These are phyloP conservation scores for Discoglossus pictus DNA, from an alignment of 2,797 vertebrate species.

Conservation along the genomic window DNA sequence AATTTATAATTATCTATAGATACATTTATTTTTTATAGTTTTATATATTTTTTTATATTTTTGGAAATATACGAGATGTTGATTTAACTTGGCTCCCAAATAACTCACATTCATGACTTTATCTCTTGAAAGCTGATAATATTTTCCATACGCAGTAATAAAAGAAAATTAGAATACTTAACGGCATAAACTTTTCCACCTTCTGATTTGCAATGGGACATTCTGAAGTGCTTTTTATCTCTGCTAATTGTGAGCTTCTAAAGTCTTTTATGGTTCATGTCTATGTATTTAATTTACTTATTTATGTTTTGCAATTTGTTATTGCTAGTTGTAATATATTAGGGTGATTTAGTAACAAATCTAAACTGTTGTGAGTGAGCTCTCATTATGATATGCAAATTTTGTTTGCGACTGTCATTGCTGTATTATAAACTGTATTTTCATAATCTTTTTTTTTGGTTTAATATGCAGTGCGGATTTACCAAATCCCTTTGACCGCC, in stretches of 20 bases:
- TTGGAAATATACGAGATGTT: background rate
- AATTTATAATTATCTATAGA: constrained; percentile 17
- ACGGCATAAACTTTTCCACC: constrained; percentile 17
- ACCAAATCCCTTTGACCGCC: constrained; percentile 34
- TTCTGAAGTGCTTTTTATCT: constrained; percentile 21
- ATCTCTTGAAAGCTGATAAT: constrained; percentile 5
- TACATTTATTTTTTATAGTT: background rate
- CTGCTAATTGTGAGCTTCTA: constrained; percentile 29
- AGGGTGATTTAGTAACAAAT: constrained; percentile 22
- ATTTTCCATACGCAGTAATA: constrained; percentile 3
- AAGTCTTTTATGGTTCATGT: background rate
- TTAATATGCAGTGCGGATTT: constrained; percentile 42
- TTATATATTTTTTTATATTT: background rate
- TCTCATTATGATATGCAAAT: constrained; percentile 49
- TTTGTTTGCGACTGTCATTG: constrained; percentile 44
- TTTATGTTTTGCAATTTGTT: constrained; percentile 6
- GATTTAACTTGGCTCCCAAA: constrained; percentile 1
- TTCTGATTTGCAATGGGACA: constrained; percentile 32
- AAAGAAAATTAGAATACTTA: constrained; percentile 1
- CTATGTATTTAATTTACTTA: constrained; percentile 33
- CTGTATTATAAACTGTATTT: constrained; percentile 22
- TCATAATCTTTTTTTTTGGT: constrained; percentile 35
- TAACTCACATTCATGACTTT: constrained; percentile 18
- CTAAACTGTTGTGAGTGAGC: constrained; percentile 29
- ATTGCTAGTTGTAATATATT: constrained; percentile 26